Evolutionary conservation across 2,113 vertebrate species (phyloP).

Genomic region (Ceyx margarethae): DNA sequence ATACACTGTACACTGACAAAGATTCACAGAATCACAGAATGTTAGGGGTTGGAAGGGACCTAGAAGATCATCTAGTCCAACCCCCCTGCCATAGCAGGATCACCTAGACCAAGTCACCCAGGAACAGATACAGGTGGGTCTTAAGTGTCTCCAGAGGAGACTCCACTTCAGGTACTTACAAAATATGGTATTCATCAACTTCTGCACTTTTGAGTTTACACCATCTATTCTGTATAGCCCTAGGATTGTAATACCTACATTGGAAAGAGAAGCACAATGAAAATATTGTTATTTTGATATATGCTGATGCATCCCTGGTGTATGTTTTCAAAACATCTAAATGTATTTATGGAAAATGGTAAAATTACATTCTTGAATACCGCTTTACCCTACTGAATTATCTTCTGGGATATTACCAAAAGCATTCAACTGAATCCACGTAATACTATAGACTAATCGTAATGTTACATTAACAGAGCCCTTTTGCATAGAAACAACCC

Average conservation of each 20-base stretch:
- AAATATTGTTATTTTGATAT: neutral
- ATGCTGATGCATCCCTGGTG: rapidly evolving
- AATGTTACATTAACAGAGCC: neutral
- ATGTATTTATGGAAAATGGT: neutral
- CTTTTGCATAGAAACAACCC: neutral
- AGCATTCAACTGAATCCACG: neutral
- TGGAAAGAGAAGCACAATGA: neutral
- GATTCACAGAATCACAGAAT: neutral
- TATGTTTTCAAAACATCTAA: neutral
- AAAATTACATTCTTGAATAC: neutral
- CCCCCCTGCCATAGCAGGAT: too few relatives aligned
- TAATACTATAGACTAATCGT: neutral
- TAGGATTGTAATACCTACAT: conserved; percentile 88
- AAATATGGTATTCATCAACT: conserved; percentile 92
- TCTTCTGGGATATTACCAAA: neutral
- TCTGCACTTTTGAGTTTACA: conserved; percentile 97
- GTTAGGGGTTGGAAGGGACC: too few relatives aligned
- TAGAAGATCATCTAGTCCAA: too few relatives aligned
- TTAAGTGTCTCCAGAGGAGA: too few relatives aligned
- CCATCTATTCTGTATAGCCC: conserved; percentile 96
- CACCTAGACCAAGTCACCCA: too few relatives aligned
- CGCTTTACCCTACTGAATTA: neutral
- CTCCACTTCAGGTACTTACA: conserved; percentile 74
- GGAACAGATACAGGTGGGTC: too few relatives aligned
- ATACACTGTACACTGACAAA: neutral